These are phyloP conservation scores for Aplysina aerophoba DNA, from an alignment of 37 sponge, comb jelly and placozoan species.

Conservation along the genomic window DNA sequence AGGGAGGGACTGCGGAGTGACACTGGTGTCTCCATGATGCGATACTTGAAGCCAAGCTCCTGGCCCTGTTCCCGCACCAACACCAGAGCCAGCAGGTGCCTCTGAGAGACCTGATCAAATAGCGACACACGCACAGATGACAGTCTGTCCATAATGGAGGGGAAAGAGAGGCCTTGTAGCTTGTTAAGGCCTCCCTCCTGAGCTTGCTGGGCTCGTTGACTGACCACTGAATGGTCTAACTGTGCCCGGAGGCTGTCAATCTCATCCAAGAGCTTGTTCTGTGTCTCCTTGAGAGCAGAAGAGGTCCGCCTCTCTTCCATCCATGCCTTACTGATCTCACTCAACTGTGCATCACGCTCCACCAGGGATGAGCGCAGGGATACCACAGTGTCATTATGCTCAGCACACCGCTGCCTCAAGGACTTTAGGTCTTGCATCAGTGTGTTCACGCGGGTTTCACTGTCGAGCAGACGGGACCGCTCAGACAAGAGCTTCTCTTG, in stretches of 20 bases:
- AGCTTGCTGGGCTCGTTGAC: background rate
- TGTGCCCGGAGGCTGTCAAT: background rate
- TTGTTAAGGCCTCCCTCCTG: background rate
- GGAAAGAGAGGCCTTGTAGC: background rate
- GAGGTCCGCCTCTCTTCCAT: conserved; percentile 29
- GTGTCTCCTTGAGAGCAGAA: conserved; percentile 24
- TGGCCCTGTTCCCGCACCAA: conserved; percentile 9
- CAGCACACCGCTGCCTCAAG: conserved; percentile 13
- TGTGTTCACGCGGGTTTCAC: conserved; percentile 46
- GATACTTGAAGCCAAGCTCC: conserved; percentile 48
- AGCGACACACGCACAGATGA: conserved; percentile 11
- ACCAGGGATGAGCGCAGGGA: conserved; percentile 23
- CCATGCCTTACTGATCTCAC: conserved; percentile 38
- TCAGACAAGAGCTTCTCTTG: conserved; percentile 17
- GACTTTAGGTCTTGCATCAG: conserved; percentile 49
- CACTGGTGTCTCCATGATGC: conserved; percentile 40
- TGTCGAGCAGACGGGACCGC: conserved; percentile 28
- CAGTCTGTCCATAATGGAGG: background rate
- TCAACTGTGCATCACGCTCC: conserved; percentile 52
- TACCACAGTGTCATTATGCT: conserved; percentile 49
- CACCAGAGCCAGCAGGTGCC: conserved; percentile 41
- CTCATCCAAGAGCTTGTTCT: conserved; percentile 26
- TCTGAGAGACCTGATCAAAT: conserved; percentile 45
- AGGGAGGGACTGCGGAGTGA: conserved; percentile 44
- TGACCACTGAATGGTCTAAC: background rate